These are phyloP conservation scores for Aurelia coerulea DNA, from an alignment of 30 jellyfish, hydroid and myxozoan genomes.

Conservation along the genomic window DNA sequence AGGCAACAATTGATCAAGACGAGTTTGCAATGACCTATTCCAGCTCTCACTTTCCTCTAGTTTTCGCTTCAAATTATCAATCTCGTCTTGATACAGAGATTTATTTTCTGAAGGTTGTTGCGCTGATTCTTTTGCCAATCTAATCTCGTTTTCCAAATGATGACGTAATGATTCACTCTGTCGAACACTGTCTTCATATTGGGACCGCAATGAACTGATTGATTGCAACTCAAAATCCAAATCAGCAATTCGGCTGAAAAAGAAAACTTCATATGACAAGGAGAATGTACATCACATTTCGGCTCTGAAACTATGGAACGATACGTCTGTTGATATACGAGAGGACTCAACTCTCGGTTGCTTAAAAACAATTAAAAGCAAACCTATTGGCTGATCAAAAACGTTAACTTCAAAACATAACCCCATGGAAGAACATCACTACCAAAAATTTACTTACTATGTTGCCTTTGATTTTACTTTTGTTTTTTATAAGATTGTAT, in stretches of 20 bases:
- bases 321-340: too few species aligned
- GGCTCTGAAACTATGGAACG: too few species aligned
- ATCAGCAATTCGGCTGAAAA: slow-evolving; percentile 5
- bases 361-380: too few species aligned
- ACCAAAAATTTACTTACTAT: too few species aligned
- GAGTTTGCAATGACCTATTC: slow-evolving; percentile 64
- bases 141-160: slow-evolving; percentile 61
- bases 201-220: slow-evolving; percentile 57
- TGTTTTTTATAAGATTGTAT: too few species aligned
- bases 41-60: slow-evolving; percentile 72
- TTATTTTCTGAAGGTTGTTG: not conserved
- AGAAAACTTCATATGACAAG: too few species aligned
- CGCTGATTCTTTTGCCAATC: slow-evolving; percentile 6
- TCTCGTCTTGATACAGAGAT: slow-evolving; percentile 12
- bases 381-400: too few species aligned
- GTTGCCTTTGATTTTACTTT: too few species aligned
- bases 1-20: slow-evolving; percentile 59
- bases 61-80: slow-evolving; percentile 19
- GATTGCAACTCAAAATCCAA: slow-evolving; percentile 37
- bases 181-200: slow-evolving; percentile 72
- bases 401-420: too few species aligned
- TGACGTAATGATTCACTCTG: slow-evolving; percentile 73
- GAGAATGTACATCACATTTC: too few species aligned
- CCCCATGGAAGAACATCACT: too few species aligned
- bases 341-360: too few species aligned